Evolutionary conservation across 2,888 invertebrate species (phyloP).

Genomic region (Thalpophila matura): DNA sequence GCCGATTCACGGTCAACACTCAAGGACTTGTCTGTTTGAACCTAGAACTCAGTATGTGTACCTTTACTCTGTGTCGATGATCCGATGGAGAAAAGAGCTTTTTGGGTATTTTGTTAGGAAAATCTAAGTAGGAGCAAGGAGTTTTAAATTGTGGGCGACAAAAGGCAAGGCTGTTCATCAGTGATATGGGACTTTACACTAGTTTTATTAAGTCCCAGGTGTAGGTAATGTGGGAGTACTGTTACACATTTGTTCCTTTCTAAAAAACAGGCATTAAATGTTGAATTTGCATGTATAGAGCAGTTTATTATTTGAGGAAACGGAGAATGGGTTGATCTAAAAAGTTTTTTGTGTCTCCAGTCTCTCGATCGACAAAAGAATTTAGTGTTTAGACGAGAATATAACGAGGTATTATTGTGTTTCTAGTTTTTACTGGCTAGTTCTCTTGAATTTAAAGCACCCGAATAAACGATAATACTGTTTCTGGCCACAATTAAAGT

Average conservation of each 20-base stretch:
- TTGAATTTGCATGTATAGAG: not conserved
- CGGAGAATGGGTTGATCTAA: conserved; percentile 11
- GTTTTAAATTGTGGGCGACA: too few relatives aligned
- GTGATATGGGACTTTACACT: too few relatives aligned
- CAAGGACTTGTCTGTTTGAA: not conserved
- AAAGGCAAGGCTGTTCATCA: not conserved
- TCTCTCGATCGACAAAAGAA: conserved; percentile 23
- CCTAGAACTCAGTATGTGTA: not conserved
- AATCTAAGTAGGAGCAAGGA: not conserved
- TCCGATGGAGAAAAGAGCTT: not conserved
- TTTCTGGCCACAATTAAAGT: conserved; percentile 34
- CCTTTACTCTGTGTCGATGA: too few relatives aligned
- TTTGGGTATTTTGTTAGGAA: not conserved
- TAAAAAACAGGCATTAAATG: too few relatives aligned
- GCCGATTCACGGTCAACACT: not conserved
- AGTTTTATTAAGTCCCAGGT: too few relatives aligned
- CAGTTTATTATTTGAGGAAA: conserved; percentile 4
- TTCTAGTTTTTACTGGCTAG: conserved; percentile 25
- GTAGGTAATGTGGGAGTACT: too few relatives aligned
- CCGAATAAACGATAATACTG: conserved; percentile 39
- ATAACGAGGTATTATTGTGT: conserved; percentile 33
- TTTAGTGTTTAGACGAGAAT: conserved; percentile 18
- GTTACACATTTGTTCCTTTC: too few relatives aligned
- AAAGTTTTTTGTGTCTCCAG: conserved; percentile 13
- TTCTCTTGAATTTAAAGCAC: conserved; percentile 27